A percentile compares a stretch with the other conserved stretches of the same genome.
These are phyloP conservation scores for Drosophila baimaii DNA, from an alignment of 1,140 invertebrate species.

Conservation along the genomic window DNA sequence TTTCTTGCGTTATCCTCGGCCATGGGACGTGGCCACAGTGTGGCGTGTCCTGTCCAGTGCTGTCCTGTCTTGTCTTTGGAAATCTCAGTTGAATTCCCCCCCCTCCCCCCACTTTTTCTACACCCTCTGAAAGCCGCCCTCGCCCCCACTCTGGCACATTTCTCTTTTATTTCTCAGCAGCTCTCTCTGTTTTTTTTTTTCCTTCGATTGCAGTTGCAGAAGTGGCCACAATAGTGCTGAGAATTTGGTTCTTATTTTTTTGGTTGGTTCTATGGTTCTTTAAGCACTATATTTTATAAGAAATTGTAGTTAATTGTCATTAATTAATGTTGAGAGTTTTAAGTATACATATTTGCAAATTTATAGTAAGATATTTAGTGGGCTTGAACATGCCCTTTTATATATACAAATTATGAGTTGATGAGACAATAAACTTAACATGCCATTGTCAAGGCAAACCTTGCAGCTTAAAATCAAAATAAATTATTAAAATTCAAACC, in stretches of 20 bases:
- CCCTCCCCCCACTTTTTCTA: no score
- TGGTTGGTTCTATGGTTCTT: no score
- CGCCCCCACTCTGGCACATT: no score
- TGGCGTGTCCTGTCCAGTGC: constrained; percentile 50
- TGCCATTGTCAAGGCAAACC: no score
- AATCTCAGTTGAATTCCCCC: constrained; percentile 75
- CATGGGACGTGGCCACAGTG: constrained; percentile 45
- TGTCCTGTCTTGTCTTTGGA: constrained; percentile 59
- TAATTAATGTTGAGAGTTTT: no score
- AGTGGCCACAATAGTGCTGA: constrained; percentile 31
- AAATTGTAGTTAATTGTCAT: no score
- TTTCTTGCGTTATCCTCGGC: constrained; percentile 55
- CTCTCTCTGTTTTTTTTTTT: constrained; percentile 24
- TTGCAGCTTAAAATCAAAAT: neutral
- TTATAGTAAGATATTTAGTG: no score
- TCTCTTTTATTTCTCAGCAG: constrained; percentile 7
- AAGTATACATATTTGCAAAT: no score
- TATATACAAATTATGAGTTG: neutral
- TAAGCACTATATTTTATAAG: no score
- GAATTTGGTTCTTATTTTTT: neutral
- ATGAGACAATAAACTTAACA: neutral
- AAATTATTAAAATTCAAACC: neutral
- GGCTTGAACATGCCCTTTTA: no score
- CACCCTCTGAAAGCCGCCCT: neutral
- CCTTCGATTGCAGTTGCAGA: constrained; percentile 52